Evolutionary conservation across 2,888 invertebrate species (phyloP).

Genomic region (Hecatera dysodea): DNA sequence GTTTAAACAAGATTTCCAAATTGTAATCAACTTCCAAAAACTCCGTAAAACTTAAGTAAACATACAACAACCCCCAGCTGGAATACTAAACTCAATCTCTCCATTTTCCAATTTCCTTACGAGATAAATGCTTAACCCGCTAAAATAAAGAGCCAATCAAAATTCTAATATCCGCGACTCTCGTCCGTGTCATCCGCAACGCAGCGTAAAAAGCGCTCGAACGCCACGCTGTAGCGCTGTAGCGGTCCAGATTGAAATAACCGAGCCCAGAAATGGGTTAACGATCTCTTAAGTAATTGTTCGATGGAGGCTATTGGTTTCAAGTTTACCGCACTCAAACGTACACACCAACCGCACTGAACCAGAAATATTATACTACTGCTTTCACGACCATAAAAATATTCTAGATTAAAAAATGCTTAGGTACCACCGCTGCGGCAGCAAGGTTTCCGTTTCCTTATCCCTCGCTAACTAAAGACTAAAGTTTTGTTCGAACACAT

Average conservation of each 20-base stretch:
- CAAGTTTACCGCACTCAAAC: slow-evolving; percentile 55
- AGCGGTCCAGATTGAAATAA: slow-evolving; percentile 73
- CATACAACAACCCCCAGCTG: slow-evolving; percentile 21
- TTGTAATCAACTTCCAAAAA: neutral
- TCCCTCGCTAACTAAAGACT: slow-evolving; percentile 48
- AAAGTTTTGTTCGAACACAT: slow-evolving; percentile 45
- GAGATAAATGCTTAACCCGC: slow-evolving; percentile 59
- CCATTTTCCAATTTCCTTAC: slow-evolving; percentile 60
- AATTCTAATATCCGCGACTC: slow-evolving; percentile 74
- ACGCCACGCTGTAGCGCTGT: slow-evolving; percentile 45
- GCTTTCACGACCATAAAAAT: slow-evolving; percentile 19
- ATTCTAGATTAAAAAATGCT: slow-evolving; percentile 36
- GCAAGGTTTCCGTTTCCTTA: slow-evolving; percentile 33
- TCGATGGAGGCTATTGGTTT: slow-evolving; percentile 72
- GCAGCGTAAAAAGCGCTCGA: slow-evolving; percentile 68
- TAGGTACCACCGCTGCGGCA: neutral
- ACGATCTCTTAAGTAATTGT: slow-evolving; percentile 82
- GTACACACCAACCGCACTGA: slow-evolving; percentile 25
- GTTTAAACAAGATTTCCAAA: neutral
- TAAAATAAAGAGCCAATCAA: slow-evolving; percentile 71
- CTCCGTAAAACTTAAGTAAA: slow-evolving; percentile 15
- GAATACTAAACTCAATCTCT: slow-evolving; percentile 31
- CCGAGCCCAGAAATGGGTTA: slow-evolving; percentile 79
- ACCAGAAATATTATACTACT: slow-evolving; percentile 25
- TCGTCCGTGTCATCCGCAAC: slow-evolving; percentile 66